phyloP scores from a whole-genome alignment of 1,140 invertebrate species.

The Phymorhynchus buccinoides region DNA sequence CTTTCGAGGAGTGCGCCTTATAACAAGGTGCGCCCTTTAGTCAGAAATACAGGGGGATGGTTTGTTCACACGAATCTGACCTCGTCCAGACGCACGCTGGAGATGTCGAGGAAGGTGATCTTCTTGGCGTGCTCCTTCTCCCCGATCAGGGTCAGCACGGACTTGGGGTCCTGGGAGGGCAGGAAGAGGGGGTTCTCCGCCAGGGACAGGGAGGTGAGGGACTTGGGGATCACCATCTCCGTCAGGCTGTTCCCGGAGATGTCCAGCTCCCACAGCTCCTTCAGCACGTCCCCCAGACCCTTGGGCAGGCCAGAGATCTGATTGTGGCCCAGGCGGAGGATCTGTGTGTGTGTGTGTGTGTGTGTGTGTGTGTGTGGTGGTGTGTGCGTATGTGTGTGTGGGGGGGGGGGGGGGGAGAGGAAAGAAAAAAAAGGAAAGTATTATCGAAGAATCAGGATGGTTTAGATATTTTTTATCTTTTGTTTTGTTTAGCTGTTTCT shows the following conservation, averaged over 20 bases:
- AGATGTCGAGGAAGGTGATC: conserved; percentile 60
- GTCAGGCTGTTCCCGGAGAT: conserved; percentile 61
- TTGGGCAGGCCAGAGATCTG: conserved; percentile 62
- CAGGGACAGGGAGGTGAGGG: conserved; percentile 58
- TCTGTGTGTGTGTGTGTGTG: conserved; percentile 22
- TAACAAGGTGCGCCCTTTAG: too few relatives aligned
- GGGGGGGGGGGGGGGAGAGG: not conserved
- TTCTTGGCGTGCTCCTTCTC: conserved; percentile 56
- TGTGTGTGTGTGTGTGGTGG: not conserved
- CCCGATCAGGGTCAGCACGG: conserved; percentile 52
- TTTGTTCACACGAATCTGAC: too few relatives aligned
- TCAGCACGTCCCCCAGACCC: conserved; percentile 51
- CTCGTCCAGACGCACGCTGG: conserved; percentile 64
- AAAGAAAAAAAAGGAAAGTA: too few relatives aligned
- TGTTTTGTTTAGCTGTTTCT: not conserved
- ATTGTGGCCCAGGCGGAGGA: conserved; percentile 51
- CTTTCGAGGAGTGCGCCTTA: too few relatives aligned
- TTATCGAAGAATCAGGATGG: too few relatives aligned
- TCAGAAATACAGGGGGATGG: too few relatives aligned
- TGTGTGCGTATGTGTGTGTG: conserved; percentile 1
- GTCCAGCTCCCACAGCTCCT: conserved; percentile 59
- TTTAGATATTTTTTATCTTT: too few relatives aligned
- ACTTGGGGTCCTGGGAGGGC: conserved; percentile 56
- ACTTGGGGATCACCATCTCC: conserved; percentile 63
- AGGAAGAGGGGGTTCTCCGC: conserved; percentile 63